Evolutionary conservation across 2,113 vertebrate species (phyloP), one percentile per base, ranked within the genome.

Genomic region (Oriolus oriolus): DNA sequence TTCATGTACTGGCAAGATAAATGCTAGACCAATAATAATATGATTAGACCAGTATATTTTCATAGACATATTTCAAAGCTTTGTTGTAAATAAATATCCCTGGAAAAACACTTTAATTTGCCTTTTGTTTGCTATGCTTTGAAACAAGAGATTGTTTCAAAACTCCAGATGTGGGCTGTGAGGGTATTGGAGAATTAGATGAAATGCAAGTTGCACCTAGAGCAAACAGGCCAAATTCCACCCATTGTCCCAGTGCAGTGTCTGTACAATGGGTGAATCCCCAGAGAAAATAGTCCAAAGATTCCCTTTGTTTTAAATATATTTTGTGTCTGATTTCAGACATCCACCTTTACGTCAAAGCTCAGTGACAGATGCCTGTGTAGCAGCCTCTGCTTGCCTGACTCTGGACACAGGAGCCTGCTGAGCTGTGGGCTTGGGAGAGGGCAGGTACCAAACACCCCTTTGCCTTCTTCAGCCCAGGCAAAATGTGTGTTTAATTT

Each of bases 121-220:
- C n/a, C 76, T 93, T 88, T 66, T 75, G 70, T 96, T 90, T 88
- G 69, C 53, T 47, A 6, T 31, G 16, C 17, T 88, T 85, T 60
- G 54, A 90, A 92, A 63, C 10, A 35, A 70, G 37, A 80, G 47
- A 60, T 44, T 64, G 49, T 81, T 90, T 49, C 47, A 68, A 37
- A n/a, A 3, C 13, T 17, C 10, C 37, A 64, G 4, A 54, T 52
- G 30, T 60, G 47, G 24, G 44, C 37, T 69, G 37, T 35, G 30
- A 95, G 21, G 8, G 8, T 66, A 35, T 8, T 52, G 57, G 75
- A 57, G 59, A 84, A 50, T 79, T 30, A 59, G 76, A 75, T 16
- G 45, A 79, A 79, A 82, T 23, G 7, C 37, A 49, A 11, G 20
- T 77, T 74, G 56, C 27, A 37, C 35, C 0, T 2, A 63, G 28